These are phyloP conservation scores for Catostylus mosaicus DNA, from an alignment of 30 jellyfish, hydroid and myxozoan genomes.

Conservation along the genomic window DNA sequence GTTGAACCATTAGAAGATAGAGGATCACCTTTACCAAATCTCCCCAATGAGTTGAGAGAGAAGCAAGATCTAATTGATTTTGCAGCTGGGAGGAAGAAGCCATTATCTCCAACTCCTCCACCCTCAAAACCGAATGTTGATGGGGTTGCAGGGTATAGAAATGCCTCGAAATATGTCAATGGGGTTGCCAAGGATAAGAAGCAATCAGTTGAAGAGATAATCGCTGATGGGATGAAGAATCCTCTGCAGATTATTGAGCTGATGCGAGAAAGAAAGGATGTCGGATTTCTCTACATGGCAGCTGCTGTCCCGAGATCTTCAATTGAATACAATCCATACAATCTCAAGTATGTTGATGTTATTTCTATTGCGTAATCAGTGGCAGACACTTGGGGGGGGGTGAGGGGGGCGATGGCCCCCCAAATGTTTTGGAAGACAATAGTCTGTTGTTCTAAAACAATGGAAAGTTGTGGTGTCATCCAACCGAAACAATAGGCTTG, in stretches of 20 bases:
- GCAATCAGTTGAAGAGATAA: conserved; percentile 54
- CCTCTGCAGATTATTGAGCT: conserved; percentile 71
- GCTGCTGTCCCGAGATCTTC: conserved; percentile 92
- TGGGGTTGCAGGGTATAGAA: conserved; percentile 2
- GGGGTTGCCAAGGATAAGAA: conserved; percentile 25
- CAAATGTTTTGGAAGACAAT: too few relatives aligned
- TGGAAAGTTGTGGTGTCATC: too few relatives aligned
- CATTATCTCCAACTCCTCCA: conserved; percentile 55
- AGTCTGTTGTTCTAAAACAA: too few relatives aligned
- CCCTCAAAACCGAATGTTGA: conserved; percentile 22
- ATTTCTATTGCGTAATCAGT: too few relatives aligned
- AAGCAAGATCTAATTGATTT: conserved; percentile 70
- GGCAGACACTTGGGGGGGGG: too few relatives aligned
- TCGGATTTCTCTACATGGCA: conserved; percentile 92
- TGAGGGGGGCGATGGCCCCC: too few relatives aligned
- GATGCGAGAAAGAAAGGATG: conserved; percentile 77
- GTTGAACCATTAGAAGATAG: conserved; percentile 80
- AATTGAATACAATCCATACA: conserved; percentile 87
- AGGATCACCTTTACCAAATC: conserved; percentile 92
- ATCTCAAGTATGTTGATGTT: conserved; percentile 78
- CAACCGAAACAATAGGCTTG: too few relatives aligned
- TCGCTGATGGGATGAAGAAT: conserved; percentile 66
- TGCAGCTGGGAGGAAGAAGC: conserved; percentile 55
- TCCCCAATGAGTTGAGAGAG: conserved; percentile 85
- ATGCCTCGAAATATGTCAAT: conserved; percentile 23